A percentile compares a stretch with the other conserved stretches of the same genome.
Evolutionary conservation across 2,113 vertebrate species (phyloP).

Genomic region (Ascaphus truei): DNA sequence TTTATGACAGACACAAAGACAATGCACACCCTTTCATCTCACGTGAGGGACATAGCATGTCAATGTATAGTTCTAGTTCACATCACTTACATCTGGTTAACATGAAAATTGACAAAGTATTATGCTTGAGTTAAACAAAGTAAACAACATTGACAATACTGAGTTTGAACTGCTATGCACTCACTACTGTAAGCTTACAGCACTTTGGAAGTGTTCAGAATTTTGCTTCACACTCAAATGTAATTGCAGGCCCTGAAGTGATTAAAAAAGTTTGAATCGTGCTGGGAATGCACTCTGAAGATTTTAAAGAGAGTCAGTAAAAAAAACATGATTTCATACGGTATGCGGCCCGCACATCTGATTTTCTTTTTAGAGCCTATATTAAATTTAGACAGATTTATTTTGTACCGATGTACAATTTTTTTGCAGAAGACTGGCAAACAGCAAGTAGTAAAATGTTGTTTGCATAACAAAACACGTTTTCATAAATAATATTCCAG

Average conservation of each 20-base stretch:
- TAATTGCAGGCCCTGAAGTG: conserved; percentile 15
- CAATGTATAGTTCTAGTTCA: conserved; percentile 14
- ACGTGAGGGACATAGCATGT: conserved; percentile 20
- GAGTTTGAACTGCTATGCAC: neutral
- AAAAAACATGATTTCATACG: conserved; percentile 10
- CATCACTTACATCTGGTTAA: conserved; percentile 34
- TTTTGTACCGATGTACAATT: neutral
- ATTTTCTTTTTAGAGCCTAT: neutral
- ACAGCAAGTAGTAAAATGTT: neutral
- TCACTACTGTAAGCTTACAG: neutral
- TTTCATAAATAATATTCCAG: too few species aligned
- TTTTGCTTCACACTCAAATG: neutral
- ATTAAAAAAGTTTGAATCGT: conserved; percentile 6
- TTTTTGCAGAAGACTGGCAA: neutral
- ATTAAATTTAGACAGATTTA: neutral
- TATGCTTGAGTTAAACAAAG: neutral
- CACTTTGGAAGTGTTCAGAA: neutral
- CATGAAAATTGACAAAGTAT: conserved; percentile 21
- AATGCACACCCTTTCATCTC: conserved; percentile 27
- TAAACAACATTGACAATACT: conserved; percentile 22
- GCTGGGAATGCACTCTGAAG: neutral
- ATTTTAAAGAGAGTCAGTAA: neutral
- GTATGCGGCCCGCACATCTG: neutral
- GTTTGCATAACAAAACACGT: too few species aligned
- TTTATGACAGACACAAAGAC: conserved; percentile 34